These are phyloP conservation scores for Sceliomorpha sp. DNA, from an alignment of 2,888 invertebrate species.

Conservation along the genomic window DNA sequence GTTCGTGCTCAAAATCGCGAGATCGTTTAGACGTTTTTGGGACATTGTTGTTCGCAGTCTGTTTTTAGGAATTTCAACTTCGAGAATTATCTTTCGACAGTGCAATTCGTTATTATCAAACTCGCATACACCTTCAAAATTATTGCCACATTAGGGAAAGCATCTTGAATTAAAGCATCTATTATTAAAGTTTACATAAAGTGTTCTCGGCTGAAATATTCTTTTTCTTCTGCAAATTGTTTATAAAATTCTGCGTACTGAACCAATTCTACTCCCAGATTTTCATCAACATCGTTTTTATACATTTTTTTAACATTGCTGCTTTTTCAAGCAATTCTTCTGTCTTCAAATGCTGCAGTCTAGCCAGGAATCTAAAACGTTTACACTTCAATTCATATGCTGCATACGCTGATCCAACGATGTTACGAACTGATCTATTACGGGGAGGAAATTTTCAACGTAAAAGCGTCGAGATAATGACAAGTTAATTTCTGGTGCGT, in stretches of 20 bases:
- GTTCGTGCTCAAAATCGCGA: too few species aligned
- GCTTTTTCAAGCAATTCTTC: slow-evolving; percentile 19
- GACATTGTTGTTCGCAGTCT: slow-evolving; percentile 34
- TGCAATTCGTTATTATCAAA: slow-evolving; percentile 40
- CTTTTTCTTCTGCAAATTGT: slow-evolving; percentile 18
- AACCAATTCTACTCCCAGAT: slow-evolving; percentile 32
- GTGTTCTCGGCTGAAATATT: slow-evolving; percentile 20
- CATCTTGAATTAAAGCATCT: slow-evolving; percentile 33
- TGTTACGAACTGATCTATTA: slow-evolving; percentile 36
- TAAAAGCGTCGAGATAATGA: slow-evolving; percentile 26
- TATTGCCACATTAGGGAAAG: slow-evolving; percentile 39
- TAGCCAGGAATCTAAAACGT: slow-evolving; percentile 14
- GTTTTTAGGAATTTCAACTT: slow-evolving; percentile 45
- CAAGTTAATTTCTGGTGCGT: slow-evolving; percentile 20
- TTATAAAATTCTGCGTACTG: slow-evolving; percentile 31
- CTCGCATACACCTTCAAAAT: slow-evolving; percentile 35
- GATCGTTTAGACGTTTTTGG: slow-evolving; percentile 35
- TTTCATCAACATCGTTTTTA: slow-evolving; percentile 38
- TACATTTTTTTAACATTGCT: slow-evolving; percentile 16
- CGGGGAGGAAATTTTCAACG: slow-evolving; percentile 30
- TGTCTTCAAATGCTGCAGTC: slow-evolving; percentile 13
- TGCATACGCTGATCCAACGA: slow-evolving; percentile 24
- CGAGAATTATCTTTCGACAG: slow-evolving; percentile 34
- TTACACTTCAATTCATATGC: slow-evolving; percentile 23
- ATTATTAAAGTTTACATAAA: slow-evolving; percentile 36